phyloP scores from a whole-genome alignment of 2,113 vertebrate species.

The Sardina pilchardus region DNA sequence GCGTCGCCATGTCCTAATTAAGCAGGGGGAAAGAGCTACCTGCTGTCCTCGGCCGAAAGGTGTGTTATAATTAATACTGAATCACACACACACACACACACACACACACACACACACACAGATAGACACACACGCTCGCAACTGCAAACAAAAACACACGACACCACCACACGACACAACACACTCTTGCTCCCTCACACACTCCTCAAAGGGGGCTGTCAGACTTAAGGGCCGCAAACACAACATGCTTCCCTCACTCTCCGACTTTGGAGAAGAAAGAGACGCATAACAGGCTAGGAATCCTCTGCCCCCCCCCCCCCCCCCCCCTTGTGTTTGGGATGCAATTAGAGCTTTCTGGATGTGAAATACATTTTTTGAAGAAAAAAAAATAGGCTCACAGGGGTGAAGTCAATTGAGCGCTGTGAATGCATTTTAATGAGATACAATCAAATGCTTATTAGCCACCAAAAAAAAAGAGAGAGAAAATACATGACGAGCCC shows the following conservation, averaged over 20 bases:
- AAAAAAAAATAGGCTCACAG: not conserved
- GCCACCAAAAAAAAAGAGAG: not conserved
- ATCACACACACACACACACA: not conserved
- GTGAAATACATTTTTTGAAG: no score
- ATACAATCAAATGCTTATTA: constrained; percentile 11
- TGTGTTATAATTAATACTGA: not conserved
- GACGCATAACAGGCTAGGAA: not conserved
- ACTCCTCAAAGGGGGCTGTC: not conserved
- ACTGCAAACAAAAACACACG: not conserved
- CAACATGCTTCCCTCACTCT: not conserved
- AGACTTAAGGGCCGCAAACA: not conserved
- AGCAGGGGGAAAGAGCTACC: not conserved
- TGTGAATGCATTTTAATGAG: constrained; percentile 7
- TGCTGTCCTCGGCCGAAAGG: constrained; percentile 7
- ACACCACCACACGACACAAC: not conserved
- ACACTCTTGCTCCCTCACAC: not conserved
- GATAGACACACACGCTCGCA: not conserved
- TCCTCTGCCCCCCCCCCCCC: no score
- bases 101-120: not conserved
- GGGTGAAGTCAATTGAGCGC: not conserved
- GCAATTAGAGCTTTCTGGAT: constrained; percentile 7
- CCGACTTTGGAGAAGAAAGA: not conserved
- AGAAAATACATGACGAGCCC: not conserved
- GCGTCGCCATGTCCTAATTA: not conserved
- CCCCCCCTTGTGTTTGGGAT: not conserved